Percentiles rank a stretch among this genome's conserved stretches.
Conservation (phyloP, 2,888 invertebrate genomes). For the Lithophane leautieri region DNA sequence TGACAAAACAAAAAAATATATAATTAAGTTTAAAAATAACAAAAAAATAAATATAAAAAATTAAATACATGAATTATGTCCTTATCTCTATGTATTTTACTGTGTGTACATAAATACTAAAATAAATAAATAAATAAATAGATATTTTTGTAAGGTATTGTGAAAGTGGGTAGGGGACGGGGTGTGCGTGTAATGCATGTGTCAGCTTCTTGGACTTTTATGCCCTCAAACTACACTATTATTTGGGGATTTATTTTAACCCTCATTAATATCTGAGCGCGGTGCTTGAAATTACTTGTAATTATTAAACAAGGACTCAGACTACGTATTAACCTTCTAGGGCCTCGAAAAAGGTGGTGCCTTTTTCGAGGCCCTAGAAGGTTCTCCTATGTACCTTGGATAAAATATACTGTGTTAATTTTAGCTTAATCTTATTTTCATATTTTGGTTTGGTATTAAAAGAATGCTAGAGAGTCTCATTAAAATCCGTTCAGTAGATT, state of each 20-base stretch:
- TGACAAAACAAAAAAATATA: too few species aligned
- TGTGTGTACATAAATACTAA: too few species aligned
- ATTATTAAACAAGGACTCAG: neutral
- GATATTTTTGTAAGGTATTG: too few species aligned
- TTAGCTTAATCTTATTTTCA: neutral
- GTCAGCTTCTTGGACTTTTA: neutral
- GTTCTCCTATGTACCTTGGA: neutral
- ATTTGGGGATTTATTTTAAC: neutral
- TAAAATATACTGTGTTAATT: neutral
- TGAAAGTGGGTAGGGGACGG: too few species aligned
- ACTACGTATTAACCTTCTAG: neutral
- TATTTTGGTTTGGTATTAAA: conserved; percentile 1
- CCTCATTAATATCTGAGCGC: neutral
- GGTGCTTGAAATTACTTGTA: neutral
- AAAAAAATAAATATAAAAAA: too few species aligned
- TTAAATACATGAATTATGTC: too few species aligned
- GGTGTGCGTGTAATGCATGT: too few species aligned
- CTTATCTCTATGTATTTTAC: too few species aligned
- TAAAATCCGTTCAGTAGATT: conserved; percentile 58
- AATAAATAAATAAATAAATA: too few species aligned
- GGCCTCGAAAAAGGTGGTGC: too few species aligned
- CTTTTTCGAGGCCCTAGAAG: neutral
- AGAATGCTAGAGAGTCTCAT: conserved; percentile 37
- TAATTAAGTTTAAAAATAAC: too few species aligned
- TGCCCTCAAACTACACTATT: neutral